Base-by-base conservation (phyloP, 2,888 invertebrate genomes). In the Protophormia terraenovae region DNA sequence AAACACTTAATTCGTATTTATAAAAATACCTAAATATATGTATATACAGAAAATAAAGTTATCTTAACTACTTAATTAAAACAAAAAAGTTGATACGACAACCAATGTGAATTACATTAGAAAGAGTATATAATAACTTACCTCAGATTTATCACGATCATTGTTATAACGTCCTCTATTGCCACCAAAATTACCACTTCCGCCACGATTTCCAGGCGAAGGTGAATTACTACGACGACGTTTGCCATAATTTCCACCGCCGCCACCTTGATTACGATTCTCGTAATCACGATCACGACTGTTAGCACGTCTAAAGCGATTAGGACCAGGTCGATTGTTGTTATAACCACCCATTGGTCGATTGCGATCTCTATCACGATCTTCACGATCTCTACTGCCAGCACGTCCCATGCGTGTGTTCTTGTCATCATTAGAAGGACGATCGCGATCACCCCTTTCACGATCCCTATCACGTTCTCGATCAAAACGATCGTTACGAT, bases 171-270 rank as follows among this genome's bases (percentile, higher is more conserved):
- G 86, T 16, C 89, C 86, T 88, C 90, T 75, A 47, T 78, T 84
- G 72, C 84, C 64, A 16, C 87, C 69, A 38, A 79, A 78, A 72
- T 66, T 77, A 19, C 86, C 84, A 8, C 84, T 53, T 0, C 67
- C 83, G 8, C 78, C 53, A 0, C 87, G 83, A 53, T 76, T 86
- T 27, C 47, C 75, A 5, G 85, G 82, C 0, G 76, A 83, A 3
- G 92, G 91, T 0, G 91, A 91, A n/a, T 90, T 89, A 72, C 93
- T 93, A 53, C 92, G 89, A 64, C 92, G 89, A 14, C 93, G 89
- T 79, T 92, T 93, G 10, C 87, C 87, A 86, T 88, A 89, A 80
- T 88, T 88, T 27, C 86, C 77, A 41, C 82, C 71, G 38, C 84
- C 78, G 10, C 71, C 64, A 32, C 86, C 83, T 35, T 75, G 78